A percentile compares a stretch with the other conserved stretches of the same genome.
These are phyloP conservation scores for Arizona elegans DNA, from an alignment of 2,113 vertebrate genomes.

Conservation along the genomic window DNA sequence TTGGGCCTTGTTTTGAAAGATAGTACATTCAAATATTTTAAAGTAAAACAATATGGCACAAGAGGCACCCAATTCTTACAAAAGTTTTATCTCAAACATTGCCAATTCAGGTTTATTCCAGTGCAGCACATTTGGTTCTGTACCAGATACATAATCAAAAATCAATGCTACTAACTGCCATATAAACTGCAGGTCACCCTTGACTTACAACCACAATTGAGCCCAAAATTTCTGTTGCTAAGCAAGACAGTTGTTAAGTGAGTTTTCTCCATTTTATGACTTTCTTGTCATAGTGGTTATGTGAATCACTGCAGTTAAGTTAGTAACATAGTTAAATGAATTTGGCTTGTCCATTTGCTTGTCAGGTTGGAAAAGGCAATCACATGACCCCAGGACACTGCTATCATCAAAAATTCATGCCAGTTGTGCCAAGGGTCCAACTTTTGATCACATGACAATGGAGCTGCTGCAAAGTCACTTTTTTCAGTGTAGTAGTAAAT, in stretches of 20 bases:
- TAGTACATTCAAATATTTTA: background rate
- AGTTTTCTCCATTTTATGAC: background rate
- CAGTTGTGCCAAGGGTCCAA: background rate
- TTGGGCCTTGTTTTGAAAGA: background rate
- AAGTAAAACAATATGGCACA: background rate
- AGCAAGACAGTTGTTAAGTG: background rate
- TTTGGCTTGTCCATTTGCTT: background rate
- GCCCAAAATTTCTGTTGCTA: background rate
- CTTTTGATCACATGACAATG: background rate
- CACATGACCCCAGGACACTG: background rate
- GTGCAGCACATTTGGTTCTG: background rate
- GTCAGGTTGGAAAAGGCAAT: background rate
- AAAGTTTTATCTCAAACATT: background rate
- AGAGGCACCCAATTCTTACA: background rate
- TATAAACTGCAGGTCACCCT: background rate
- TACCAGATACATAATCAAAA: background rate
- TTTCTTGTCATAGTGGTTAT: background rate
- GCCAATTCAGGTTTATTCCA: background rate
- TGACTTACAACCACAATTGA: background rate
- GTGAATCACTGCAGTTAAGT: background rate
- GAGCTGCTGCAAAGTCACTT: background rate
- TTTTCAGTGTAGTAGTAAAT: background rate
- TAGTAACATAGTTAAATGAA: background rate
- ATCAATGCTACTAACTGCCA: background rate
- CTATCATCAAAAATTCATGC: background rate